A percentile compares a stretch with the other conserved stretches of the same genome.
Conservation (phyloP, 2,113 vertebrate species). For the Colaptes auratus region DNA sequence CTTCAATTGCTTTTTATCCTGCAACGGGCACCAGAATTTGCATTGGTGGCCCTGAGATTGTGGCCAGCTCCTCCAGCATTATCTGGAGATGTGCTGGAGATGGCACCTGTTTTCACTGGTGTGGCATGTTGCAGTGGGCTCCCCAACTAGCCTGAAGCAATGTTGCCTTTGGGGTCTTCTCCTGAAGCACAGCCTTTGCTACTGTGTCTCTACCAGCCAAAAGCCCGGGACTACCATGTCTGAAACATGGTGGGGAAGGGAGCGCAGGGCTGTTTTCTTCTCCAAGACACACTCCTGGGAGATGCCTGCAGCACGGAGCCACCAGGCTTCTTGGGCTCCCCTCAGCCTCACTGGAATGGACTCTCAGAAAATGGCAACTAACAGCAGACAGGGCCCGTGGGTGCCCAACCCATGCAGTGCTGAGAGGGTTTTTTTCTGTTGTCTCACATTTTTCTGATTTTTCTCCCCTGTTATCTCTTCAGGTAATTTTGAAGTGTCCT, state of each 20-base stretch:
- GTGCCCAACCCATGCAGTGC: not conserved
- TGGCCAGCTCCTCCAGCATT: fast-evolving
- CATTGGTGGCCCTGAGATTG: fast-evolving
- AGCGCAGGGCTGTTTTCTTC: not conserved
- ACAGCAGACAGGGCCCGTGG: not conserved
- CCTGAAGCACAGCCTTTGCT: too few species aligned
- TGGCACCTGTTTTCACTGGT: not conserved
- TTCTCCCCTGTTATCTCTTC: not conserved
- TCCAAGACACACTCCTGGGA: fast-evolving
- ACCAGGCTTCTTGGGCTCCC: fast-evolving
- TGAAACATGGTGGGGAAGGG: not conserved
- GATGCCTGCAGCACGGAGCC: fast-evolving
- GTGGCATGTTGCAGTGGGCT: fast-evolving
- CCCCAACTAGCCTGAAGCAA: not conserved
- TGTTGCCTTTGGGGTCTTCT: fast-evolving
- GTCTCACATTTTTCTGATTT: not conserved
- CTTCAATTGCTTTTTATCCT: not conserved
- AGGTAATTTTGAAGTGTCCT: not conserved
- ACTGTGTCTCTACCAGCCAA: too few species aligned
- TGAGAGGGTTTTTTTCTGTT: not conserved
- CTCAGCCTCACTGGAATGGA: not conserved
- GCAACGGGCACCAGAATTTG: too few species aligned
- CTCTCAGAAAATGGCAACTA: not conserved
- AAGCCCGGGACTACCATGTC: fast-evolving
- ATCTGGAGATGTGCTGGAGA: not conserved